Base-by-base conservation (phyloP, 1,140 invertebrate genomes). In the Nasonia vitripennis region DNA sequence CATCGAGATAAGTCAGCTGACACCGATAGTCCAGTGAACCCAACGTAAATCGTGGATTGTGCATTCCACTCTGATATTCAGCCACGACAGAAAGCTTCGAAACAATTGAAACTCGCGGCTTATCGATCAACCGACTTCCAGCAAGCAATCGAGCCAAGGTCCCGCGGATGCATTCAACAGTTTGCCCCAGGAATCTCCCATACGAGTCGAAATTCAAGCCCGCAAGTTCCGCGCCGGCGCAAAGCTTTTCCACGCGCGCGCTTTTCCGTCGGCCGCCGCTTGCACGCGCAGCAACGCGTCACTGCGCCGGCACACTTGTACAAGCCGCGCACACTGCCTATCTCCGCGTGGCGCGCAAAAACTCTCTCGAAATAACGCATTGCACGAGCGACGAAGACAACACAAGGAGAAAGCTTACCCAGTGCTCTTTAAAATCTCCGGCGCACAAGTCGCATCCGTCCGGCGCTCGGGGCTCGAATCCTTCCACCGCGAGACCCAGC, bases 381-480 rank as follows among this genome's bases (percentile, higher is more conserved):
- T 23, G 14, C 5, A 37, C 34, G 34, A 37, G 34, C 23, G 11
- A 68, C 6, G 70, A 73, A 31, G 27, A 73, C 2, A 31, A 31
- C 1, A 73, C 27, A 31, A 37, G 7, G 34, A 9, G 51, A 14
- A 82, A 62, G 79, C 90, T 90, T 90, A 90, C 90, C 90, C 87
- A 85, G 70, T 88, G 81, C 81, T 87, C 45, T 71, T 87, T 86
- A 90, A 86, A 88, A 48, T 85, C 80, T 83, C 12, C 48, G 79
- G 87, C 82, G 83, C 86, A 85, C 31, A 75, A 74, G 68, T 68
- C 81, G 84, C 89, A 90, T 90, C 82, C 87, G 89, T 85, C 83
- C 80, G 86, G 77, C 78, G 88, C 71, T 71, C 77, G 81, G 83
- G 88, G 73, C 78, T 89, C 86, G 88, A 89, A 86, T 86, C 86